Conservation (phyloP, 2,113 vertebrate species). For the Calonectris borealis region DNA sequence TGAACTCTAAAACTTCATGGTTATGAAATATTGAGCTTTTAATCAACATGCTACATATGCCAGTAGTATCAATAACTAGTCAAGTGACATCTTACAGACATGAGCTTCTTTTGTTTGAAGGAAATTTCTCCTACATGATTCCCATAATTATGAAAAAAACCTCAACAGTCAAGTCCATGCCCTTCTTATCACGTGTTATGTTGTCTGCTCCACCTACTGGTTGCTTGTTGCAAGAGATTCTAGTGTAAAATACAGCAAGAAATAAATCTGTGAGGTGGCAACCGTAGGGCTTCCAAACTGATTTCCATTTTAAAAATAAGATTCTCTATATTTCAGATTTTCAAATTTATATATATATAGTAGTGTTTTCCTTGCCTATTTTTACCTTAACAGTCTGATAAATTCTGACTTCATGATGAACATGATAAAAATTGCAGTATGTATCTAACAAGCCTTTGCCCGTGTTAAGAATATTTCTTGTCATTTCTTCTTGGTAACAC, state of each 20-base stretch:
- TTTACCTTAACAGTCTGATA: neutral
- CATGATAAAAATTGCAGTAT: neutral
- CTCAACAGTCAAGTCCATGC: neutral
- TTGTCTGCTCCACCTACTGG: conserved; percentile 66
- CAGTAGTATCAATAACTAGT: conserved; percentile 55
- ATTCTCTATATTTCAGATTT: neutral
- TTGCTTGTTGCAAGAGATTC: conserved; percentile 14
- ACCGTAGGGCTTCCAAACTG: neutral
- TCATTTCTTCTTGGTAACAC: neutral
- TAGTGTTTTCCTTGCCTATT: neutral
- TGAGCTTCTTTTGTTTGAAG: conserved; percentile 57
- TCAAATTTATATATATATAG: neutral
- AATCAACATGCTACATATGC: conserved; percentile 52
- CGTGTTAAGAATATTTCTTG: neutral
- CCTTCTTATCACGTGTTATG: conserved; percentile 44
- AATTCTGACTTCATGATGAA: neutral
- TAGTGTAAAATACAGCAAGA: neutral
- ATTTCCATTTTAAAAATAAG: neutral
- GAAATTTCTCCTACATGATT: conserved; percentile 60
- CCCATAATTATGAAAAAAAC: conserved; percentile 34
- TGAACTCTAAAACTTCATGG: conserved; percentile 34
- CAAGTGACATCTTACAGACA: conserved; percentile 39
- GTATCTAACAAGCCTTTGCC: neutral
- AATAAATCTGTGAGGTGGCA: neutral
- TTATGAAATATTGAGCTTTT: conserved; percentile 66